Base-by-base conservation (phyloP, 2,113 vertebrate species). In the Barbus barbus region DNA sequence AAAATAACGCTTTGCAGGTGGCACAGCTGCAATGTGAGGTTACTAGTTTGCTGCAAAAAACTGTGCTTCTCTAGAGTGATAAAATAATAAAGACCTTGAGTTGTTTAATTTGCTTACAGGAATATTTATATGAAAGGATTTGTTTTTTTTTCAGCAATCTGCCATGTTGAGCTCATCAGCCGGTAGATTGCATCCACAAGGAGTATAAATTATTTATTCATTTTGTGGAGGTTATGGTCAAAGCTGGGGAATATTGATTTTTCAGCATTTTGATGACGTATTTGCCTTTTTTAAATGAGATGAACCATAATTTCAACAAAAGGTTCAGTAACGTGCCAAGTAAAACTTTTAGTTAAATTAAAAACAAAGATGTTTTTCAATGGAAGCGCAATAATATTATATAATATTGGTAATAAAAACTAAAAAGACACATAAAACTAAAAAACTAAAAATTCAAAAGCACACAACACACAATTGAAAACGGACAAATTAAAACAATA, bases 21-120 rank as follows among this genome's bases (percentile, higher is more conserved):
- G 93, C 92, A 94, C 94, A 93, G 93, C 94, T 96, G 95, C 93
- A 94, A 95, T 91, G 91, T 95, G 94, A 94, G 95, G 94, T 94
- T 95, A 94, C 93, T 95, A 44, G 48, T 88, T 91, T 90, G 91
- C 93, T 90, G 93, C 93, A 92, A 95, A 95, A 94, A 94, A 94
- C 95, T 38, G 94, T 93, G 95, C 92, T 95, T 94, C 92, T 95
- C 94, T 93, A 93, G 93, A 94, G 94, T 93, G 95, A 96, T 96
- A 95, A 96, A 31, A 93, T 93, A 87, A 88, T 2, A 83, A 88
- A 92, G 92, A 91, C 93, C 94, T 95, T 94, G 94, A 92, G 92
- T 94, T 93, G 93, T 91, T 90, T 81, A 86, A 91, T 89, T 87
- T 89, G 89, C 86, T 90, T 91, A 91, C 48, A 60, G 22, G 91